Evolutionary conservation across 2,888 invertebrate genomes (phyloP).

Genomic region (Tipula unca): DNA sequence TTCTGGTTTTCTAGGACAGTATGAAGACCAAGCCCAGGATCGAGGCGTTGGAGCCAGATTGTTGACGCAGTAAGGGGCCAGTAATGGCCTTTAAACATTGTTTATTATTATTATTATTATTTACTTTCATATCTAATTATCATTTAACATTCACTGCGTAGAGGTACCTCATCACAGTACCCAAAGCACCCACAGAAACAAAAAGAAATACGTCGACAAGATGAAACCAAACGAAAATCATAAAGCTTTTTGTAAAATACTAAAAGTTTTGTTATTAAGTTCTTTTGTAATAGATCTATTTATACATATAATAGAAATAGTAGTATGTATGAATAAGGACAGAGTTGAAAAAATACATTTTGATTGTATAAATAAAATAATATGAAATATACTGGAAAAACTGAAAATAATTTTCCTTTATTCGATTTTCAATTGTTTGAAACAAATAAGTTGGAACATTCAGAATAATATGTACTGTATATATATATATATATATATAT

Average conservation of each 20-base stretch:
- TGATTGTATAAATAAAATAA: background rate
- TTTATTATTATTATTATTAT: no score
- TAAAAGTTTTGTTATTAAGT: background rate
- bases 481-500: no score
- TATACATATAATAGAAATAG: background rate
- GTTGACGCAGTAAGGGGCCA: no score
- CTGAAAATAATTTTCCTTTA: no score
- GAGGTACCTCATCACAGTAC: background rate
- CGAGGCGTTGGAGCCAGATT: no score
- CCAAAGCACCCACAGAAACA: background rate
- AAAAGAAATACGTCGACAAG: background rate
- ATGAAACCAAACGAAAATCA: background rate
- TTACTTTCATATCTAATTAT: background rate
- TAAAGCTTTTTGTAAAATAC: background rate
- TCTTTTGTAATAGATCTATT: background rate
- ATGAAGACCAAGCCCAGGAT: no score
- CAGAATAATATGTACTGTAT: background rate
- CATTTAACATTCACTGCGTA: background rate
- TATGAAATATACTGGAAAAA: background rate
- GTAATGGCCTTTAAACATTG: no score
- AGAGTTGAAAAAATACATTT: background rate
- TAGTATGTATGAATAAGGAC: background rate
- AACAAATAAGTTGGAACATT: background rate
- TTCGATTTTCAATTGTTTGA: background rate
- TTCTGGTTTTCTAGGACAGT: no score